phyloP scores from a whole-genome alignment of 2,797 vertebrate species.

The Silurus lanzhouensis region DNA sequence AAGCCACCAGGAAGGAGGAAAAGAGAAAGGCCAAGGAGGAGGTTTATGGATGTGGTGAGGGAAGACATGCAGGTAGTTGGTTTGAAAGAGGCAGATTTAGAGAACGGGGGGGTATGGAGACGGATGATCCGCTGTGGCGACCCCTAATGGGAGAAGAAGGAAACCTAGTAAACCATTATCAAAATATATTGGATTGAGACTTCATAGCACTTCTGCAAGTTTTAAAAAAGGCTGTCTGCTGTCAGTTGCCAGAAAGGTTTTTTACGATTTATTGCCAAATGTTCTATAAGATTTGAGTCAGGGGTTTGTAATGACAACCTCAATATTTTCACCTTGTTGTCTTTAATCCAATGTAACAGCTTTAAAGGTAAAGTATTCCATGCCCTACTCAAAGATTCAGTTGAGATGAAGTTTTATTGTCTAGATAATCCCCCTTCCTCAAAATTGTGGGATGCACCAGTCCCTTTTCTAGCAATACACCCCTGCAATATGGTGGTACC shows the following conservation, averaged over 20 bases:
- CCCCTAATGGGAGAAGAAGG: too few species aligned
- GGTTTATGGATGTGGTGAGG: too few species aligned
- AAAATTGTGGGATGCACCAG: not conserved
- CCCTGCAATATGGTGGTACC: not conserved
- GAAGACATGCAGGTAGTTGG: too few species aligned
- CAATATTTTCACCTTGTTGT: not conserved
- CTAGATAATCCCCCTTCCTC: not conserved
- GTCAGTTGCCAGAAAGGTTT: not conserved
- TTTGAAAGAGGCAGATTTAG: too few species aligned
- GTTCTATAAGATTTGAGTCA: not conserved
- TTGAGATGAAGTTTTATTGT: not conserved
- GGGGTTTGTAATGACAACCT: not conserved
- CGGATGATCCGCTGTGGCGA: too few species aligned
- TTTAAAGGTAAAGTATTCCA: not conserved
- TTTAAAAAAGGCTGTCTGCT: too few species aligned
- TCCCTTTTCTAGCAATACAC: not conserved
- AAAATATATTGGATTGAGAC: too few species aligned
- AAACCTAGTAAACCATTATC: too few species aligned
- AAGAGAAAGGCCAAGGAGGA: too few species aligned
- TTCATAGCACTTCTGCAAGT: too few species aligned
- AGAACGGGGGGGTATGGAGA: too few species aligned
- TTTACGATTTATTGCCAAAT: not conserved
- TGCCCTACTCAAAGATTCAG: not conserved
- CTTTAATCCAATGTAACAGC: not conserved
- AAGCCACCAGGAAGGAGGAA: too few species aligned